Conservation (phyloP, 35 echinoderm and acorn worm genomes). For the Apostichopus californicus region DNA sequence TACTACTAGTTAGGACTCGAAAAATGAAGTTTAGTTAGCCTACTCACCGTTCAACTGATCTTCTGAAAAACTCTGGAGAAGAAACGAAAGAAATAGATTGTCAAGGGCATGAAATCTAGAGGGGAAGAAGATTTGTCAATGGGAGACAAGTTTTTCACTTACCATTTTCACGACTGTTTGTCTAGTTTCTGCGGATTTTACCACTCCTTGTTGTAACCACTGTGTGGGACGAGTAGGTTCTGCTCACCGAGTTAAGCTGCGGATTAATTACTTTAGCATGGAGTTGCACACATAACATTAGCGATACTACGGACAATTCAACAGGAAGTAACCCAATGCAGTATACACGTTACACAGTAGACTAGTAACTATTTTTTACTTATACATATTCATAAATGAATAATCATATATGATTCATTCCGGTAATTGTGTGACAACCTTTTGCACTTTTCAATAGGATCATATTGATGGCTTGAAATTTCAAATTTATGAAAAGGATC, state of each 20-base stretch:
- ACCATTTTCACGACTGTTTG: conserved; percentile 9
- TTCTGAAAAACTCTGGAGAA: conserved; percentile 4
- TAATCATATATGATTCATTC: conserved; percentile 15
- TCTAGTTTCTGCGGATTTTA: not conserved
- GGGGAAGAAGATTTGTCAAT: not conserved
- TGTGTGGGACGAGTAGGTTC: not conserved
- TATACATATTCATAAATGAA: conserved; percentile 11
- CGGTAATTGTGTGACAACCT: not conserved
- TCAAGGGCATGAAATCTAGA: not conserved
- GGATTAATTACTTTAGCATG: not conserved
- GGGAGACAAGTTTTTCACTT: not conserved
- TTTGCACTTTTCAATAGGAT: too few relatives aligned
- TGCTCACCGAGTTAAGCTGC: not conserved
- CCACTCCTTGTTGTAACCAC: not conserved
- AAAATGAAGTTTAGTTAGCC: too few relatives aligned
- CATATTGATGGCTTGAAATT: too few relatives aligned
- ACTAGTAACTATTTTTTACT: too few relatives aligned
- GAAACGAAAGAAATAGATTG: not conserved
- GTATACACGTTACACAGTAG: too few relatives aligned
- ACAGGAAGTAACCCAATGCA: too few relatives aligned
- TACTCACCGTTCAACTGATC: conserved; percentile 3
- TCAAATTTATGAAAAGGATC: too few relatives aligned
- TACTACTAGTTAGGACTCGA: too few relatives aligned
- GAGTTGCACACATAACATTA: not conserved
- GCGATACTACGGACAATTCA: too few relatives aligned